Evolutionary conservation across 2,888 invertebrate species (phyloP).

Genomic region (Gisinianus flammeolus): DNA sequence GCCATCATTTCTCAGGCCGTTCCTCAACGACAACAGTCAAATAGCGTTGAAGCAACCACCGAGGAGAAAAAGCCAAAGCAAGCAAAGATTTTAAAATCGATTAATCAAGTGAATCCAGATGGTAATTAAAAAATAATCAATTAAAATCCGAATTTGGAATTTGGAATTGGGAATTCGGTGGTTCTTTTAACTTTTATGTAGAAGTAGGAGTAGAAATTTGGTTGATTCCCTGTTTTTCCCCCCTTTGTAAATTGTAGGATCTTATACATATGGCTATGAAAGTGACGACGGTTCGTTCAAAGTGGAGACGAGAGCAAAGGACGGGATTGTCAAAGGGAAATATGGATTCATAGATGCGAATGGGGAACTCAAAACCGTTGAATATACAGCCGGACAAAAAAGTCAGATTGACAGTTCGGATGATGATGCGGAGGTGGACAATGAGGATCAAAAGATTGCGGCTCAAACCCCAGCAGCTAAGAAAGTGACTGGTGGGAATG

Average conservation of each 20-base stretch:
- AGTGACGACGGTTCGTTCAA: constrained; percentile 34
- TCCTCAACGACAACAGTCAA: no score
- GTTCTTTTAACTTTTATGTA: no score
- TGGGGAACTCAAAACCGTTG: constrained; percentile 75
- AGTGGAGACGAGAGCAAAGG: constrained; percentile 77
- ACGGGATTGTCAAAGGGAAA: constrained; percentile 81
- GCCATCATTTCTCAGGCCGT: no score
- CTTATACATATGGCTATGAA: constrained; percentile 84
- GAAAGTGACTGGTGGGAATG: not conserved
- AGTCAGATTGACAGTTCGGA: constrained; percentile 50
- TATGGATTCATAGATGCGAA: constrained; percentile 75
- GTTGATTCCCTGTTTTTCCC: no score
- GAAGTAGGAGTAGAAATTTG: no score
- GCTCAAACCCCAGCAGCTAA: constrained; percentile 35
- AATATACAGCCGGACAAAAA: constrained; percentile 70
- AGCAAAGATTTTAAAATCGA: constrained; percentile 83
- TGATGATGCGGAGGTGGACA: constrained; percentile 60
- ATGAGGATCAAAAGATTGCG: constrained; percentile 44
- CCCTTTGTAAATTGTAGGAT: constrained; percentile 63
- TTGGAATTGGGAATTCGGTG: no score
- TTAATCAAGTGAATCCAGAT: constrained; percentile 79
- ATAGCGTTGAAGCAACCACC: no score
- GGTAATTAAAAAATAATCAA: constrained; percentile 60
- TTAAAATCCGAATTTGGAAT: no score
- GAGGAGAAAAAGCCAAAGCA: no score